Evolutionary conservation across 2,888 invertebrate species (phyloP), one percentile per base, ranked within the genome.

Genomic region (Pristionchus maxplancki): DNA sequence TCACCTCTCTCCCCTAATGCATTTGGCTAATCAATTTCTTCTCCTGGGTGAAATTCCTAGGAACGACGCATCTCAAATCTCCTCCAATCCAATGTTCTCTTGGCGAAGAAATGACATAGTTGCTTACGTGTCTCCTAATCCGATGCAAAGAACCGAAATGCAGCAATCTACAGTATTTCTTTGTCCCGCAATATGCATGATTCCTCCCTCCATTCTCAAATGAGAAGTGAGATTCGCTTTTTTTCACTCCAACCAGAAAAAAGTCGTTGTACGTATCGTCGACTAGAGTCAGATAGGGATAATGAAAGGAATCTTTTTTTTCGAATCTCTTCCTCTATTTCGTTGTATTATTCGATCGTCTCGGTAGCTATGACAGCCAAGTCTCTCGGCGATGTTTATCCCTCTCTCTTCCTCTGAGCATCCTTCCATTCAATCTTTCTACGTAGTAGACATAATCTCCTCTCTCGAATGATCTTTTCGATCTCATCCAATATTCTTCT

Each of bases 341-440:
- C 71, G 20, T 40, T 20, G 24, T 74, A 74, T 74, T 74, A 74
- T 74, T 74, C 40, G 17, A 74, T 40, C 17, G n/a, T 28, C 5
- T 64, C 64, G 58, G 64, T 74, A 74, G 71, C 71, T 74, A 74
- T 74, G 71, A 74, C 71, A 74, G 71, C 71, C 37, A 74, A 40
- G 71, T 40, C 71, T 74, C 71, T 40, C 71, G 71, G 11, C 58
- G 71, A 74, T 74, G 71, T 74, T 78, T 78, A 48, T 78, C 71
- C 71, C 71, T 34, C 17, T 71, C 71, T 71, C 44, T 78, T 78
- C 44, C 40, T 78, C 78, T 78, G 48, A 78, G 48, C 44, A 78
- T 78, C 78, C 44, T 44, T n/a, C n/a, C n/a, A n/a, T n/a, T 17
- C 40, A 44, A 58, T 44, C 44, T 44, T 11, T 9, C 34, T 71